Conservation (phyloP, 2,113 vertebrate species). For the Apistogramma diplotaenia region DNA sequence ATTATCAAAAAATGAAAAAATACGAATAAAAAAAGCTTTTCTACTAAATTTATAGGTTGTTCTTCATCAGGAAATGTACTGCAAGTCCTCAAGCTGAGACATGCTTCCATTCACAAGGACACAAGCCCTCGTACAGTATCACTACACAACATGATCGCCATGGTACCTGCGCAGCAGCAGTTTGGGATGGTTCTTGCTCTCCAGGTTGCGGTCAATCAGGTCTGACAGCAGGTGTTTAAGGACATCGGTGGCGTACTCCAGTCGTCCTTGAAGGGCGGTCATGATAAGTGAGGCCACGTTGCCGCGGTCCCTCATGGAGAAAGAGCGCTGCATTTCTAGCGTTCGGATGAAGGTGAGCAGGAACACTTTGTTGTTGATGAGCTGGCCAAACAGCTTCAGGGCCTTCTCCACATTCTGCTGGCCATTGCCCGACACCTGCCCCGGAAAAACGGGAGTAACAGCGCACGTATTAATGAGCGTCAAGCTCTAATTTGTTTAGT, state of each 20-base stretch:
- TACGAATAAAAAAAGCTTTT: not conserved
- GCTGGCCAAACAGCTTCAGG: slow-evolving; percentile 94
- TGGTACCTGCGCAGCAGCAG: slow-evolving; percentile 92
- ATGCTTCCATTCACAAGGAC: not conserved
- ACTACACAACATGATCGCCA: not conserved
- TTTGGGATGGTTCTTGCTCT: slow-evolving; percentile 99
- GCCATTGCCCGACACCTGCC: slow-evolving; percentile 92
- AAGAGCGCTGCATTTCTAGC: slow-evolving; percentile 92
- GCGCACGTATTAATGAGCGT: not conserved
- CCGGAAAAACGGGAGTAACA: not conserved
- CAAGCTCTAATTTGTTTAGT: not conserved
- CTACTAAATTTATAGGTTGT: not conserved
- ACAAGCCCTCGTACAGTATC: not conserved
- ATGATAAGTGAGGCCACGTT: slow-evolving; percentile 99
- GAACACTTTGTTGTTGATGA: slow-evolving; percentile 99
- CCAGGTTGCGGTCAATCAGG: slow-evolving; percentile 97
- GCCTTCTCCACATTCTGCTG: slow-evolving; percentile 96
- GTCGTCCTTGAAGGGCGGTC: slow-evolving; percentile 92
- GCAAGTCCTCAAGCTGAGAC: no score
- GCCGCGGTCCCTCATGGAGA: slow-evolving; percentile 97
- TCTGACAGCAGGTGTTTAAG: slow-evolving; percentile 96
- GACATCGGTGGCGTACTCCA: slow-evolving; percentile 97
- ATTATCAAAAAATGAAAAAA: not conserved
- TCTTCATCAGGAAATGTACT: not conserved
- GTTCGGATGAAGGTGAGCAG: slow-evolving; percentile 96